A percentile compares a stretch with the other conserved stretches of the same genome.
Conservation (phyloP, 2,888 invertebrate species). For the Apodemia hepburni region DNA sequence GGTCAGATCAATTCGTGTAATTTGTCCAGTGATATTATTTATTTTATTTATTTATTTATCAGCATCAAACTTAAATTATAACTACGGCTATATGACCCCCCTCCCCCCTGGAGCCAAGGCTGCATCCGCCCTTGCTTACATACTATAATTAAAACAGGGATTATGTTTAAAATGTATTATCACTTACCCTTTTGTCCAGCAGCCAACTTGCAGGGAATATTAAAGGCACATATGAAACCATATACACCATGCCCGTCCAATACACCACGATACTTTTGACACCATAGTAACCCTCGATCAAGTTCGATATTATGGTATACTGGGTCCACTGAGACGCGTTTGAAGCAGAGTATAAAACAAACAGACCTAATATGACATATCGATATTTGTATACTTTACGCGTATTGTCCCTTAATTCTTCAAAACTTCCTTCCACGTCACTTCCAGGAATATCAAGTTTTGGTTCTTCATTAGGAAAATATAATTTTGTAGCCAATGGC, state of each 20-base stretch:
- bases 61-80: too few relatives aligned
- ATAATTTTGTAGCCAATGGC: conserved; percentile 32
- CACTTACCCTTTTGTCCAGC: conserved; percentile 93
- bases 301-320: conserved; percentile 93
- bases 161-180: not conserved
- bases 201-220: conserved; percentile 98
- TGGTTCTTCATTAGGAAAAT: conserved; percentile 35
- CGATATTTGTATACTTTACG: conserved; percentile 84
- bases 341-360: conserved; percentile 92
- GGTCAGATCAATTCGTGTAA: too few relatives aligned
- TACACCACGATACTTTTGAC: conserved; percentile 87
- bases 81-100: too few relatives aligned
- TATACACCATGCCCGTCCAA: conserved; percentile 98
- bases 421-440: conserved; percentile 46
- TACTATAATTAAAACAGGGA: too few relatives aligned
- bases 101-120: too few relatives aligned
- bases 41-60: too few relatives aligned
- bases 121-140: too few relatives aligned
- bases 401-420: conserved; percentile 30
- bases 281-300: conserved; percentile 87
- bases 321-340: conserved; percentile 98
- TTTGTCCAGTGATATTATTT: too few relatives aligned
- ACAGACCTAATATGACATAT: conserved; percentile 91
- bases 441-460: conserved; percentile 44
- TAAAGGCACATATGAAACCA: conserved; percentile 97